Evolutionary conservation across 2,888 invertebrate genomes (phyloP).

Genomic region (Tricholauxania praeusta): DNA sequence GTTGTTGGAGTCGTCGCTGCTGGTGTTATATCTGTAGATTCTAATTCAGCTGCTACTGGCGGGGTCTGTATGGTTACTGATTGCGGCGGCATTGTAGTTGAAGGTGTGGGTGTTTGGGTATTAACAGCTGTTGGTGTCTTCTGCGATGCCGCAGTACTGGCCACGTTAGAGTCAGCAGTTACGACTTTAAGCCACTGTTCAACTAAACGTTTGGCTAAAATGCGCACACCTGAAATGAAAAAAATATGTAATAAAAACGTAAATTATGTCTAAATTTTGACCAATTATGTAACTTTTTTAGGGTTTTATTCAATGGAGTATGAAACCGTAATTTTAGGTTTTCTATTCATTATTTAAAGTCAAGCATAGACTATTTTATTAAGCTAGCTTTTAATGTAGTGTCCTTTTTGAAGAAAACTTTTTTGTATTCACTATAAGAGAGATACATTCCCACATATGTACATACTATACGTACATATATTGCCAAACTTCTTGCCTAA

Average conservation of each 20-base stretch:
- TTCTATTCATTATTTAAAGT: too few relatives aligned
- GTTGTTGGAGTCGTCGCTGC: conserved; percentile 19
- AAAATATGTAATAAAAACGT: neutral
- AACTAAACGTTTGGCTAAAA: conserved; percentile 83
- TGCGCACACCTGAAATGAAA: conserved; percentile 74
- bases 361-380: too few relatives aligned
- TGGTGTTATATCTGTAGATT: neutral
- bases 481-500: too few relatives aligned
- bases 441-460: too few relatives aligned
- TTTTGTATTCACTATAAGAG: too few relatives aligned
- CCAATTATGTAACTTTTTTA: conserved; percentile 20
- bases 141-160: conserved; percentile 11
- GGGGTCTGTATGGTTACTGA: conserved; percentile 28
- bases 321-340: too few relatives aligned
- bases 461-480: too few relatives aligned
- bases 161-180: conserved; percentile 75
- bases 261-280: neutral
- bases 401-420: too few relatives aligned
- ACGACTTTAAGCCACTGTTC: conserved; percentile 92
- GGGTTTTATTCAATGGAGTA: too few relatives aligned
- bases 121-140: conserved; percentile 39
- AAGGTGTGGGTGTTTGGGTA: conserved; percentile 29
- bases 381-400: too few relatives aligned
- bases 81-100: conserved; percentile 31
- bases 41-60: conserved; percentile 12